A percentile compares a stretch with the other conserved stretches of the same genome.
These are phyloP conservation scores for Azorinus chamasolen DNA, from an alignment of 2,888 invertebrate species.

Conservation along the genomic window DNA sequence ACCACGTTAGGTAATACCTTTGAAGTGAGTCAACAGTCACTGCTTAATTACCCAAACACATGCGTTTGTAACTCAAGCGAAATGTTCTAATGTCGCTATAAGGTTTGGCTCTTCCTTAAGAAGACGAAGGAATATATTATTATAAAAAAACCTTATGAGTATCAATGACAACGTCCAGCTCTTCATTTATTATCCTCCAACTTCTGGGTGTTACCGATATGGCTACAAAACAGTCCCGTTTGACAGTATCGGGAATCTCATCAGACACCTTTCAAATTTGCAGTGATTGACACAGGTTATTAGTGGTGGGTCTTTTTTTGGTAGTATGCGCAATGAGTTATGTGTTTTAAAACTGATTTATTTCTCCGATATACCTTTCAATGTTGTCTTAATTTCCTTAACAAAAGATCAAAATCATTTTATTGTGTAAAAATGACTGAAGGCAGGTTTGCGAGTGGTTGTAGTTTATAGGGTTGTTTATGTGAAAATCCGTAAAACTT, in stretches of 20 bases:
- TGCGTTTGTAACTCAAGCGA: conserved; percentile 21
- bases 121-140: conserved; percentile 17
- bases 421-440: conserved; percentile 31
- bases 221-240: conserved; percentile 24
- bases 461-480: background rate
- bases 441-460: background rate
- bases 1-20: conserved; percentile 50
- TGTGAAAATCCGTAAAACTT: conserved; percentile 2
- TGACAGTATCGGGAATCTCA: conserved; percentile 48
- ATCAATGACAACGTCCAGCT: conserved; percentile 29
- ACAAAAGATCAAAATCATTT: conserved; percentile 34
- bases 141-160: conserved; percentile 17
- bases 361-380: conserved; percentile 19
- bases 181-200: too few relatives aligned
- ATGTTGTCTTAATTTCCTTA: conserved; percentile 10
- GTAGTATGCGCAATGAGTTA: conserved; percentile 36
- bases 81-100: background rate
- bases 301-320: too few relatives aligned
- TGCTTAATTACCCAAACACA: conserved; percentile 44
- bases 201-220: conserved; percentile 40
- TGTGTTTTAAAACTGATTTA: conserved; percentile 60
- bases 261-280: conserved; percentile 49
- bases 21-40: conserved; percentile 37
- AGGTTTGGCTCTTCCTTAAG: conserved; percentile 4
- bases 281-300: conserved; percentile 50